These are phyloP conservation scores for Hymenopus coronatus DNA, from an alignment of 2,888 invertebrate genomes.

Conservation along the genomic window DNA sequence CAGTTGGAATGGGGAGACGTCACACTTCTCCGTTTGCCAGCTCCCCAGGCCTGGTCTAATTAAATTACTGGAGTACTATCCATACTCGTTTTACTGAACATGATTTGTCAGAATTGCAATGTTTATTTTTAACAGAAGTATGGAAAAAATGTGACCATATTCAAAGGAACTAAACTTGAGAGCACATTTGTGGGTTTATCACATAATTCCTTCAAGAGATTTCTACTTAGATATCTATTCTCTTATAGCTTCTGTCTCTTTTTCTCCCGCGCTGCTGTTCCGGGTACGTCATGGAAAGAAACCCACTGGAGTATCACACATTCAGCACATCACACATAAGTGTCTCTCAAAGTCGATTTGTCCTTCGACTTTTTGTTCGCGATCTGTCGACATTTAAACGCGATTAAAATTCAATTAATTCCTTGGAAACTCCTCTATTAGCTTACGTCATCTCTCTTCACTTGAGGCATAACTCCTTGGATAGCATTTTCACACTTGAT, in stretches of 20 bases:
- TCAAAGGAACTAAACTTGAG: too few relatives aligned
- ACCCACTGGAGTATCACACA: neutral
- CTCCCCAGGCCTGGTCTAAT: too few relatives aligned
- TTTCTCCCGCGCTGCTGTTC: neutral
- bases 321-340: neutral
- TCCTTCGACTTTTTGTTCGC: neutral
- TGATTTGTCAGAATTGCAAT: too few relatives aligned
- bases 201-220: too few relatives aligned
- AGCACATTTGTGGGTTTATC: too few relatives aligned
- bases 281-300: neutral
- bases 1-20: too few relatives aligned
- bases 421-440: neutral
- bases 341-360: neutral
- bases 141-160: too few relatives aligned
- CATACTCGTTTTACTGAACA: too few relatives aligned
- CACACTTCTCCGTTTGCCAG: too few relatives aligned
- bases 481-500: neutral
- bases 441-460: neutral
- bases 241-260: neutral
- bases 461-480: neutral
- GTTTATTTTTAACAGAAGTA: too few relatives aligned
- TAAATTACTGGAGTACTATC: too few relatives aligned
- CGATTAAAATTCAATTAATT: neutral
- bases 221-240: too few relatives aligned
- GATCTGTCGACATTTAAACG: neutral